These are phyloP conservation scores for Hystrix brachyura DNA, from an alignment of 2,113 vertebrate genomes.

Conservation along the genomic window DNA sequence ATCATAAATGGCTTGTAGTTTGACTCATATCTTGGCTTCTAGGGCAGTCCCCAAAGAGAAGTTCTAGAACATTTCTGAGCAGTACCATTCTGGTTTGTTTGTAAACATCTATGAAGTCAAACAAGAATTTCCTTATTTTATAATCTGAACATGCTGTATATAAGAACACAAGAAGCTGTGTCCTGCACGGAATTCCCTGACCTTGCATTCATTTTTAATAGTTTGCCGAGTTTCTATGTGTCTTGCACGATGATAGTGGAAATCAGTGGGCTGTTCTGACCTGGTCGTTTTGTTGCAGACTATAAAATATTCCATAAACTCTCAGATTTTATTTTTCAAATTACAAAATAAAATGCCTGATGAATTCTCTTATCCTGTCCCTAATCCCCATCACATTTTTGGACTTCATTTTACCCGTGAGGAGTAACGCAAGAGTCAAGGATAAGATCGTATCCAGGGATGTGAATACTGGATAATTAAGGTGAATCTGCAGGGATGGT, in stretches of 20 bases:
- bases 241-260: neutral
- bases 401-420: constrained; percentile 15
- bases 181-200: neutral
- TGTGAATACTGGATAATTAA: neutral
- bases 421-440: neutral
- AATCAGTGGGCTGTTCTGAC: neutral
- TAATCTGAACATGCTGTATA: neutral
- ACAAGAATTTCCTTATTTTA: neutral
- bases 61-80: constrained; percentile 2
- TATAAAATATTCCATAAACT: neutral
- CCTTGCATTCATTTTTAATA: neutral
- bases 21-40: neutral
- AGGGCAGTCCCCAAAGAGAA: neutral
- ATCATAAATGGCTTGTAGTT: neutral
- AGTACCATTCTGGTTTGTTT: neutral
- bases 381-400: neutral
- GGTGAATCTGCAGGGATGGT: neutral
- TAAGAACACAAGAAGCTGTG: neutral
- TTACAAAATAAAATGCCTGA: constrained; percentile 9
- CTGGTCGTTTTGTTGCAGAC: neutral
- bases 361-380: neutral
- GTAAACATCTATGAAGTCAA: constrained; percentile 31
- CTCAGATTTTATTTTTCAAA: constrained; percentile 44
- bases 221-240: neutral
- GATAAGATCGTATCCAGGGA: neutral